These are phyloP conservation scores for Ypsolopha sequella DNA, from an alignment of 2,888 invertebrate species.

Conservation along the genomic window DNA sequence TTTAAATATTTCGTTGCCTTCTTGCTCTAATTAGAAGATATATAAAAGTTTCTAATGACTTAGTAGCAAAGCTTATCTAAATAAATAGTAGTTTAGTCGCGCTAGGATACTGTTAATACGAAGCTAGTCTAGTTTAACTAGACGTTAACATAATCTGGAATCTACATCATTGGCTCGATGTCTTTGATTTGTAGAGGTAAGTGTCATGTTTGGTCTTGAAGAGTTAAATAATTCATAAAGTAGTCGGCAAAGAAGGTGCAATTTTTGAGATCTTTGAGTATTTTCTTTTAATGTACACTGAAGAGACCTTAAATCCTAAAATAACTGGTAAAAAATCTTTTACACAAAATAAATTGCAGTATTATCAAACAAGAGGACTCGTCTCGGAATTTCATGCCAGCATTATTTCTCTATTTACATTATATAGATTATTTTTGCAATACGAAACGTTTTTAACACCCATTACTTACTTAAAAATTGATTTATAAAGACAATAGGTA, in stretches of 20 bases:
- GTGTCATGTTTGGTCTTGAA: not conserved
- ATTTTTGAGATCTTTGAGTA: too few relatives aligned
- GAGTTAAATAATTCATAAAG: not conserved
- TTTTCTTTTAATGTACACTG: too few relatives aligned
- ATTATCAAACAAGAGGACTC: too few relatives aligned
- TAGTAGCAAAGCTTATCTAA: slow-evolving; percentile 35
- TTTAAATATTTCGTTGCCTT: slow-evolving; percentile 59
- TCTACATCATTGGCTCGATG: slow-evolving; percentile 36
- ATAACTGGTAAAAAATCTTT: too few relatives aligned
- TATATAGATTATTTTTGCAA: too few relatives aligned
- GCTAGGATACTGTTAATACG: slow-evolving; percentile 29
- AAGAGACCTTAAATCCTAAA: too few relatives aligned
- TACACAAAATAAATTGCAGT: too few relatives aligned
- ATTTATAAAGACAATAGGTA: too few relatives aligned
- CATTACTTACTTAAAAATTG: too few relatives aligned
- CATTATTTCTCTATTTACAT: too few relatives aligned
- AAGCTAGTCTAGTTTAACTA: slow-evolving; percentile 15
- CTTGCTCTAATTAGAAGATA: slow-evolving; percentile 39
- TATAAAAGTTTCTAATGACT: slow-evolving; percentile 10
- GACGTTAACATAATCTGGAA: slow-evolving; percentile 22
- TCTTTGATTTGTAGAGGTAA: slow-evolving; percentile 62
- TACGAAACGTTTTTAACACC: too few relatives aligned
- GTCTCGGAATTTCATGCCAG: too few relatives aligned
- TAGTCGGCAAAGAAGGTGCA: not conserved
- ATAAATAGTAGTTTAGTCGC: slow-evolving; percentile 39